Evolutionary conservation across 1,140 invertebrate genomes (phyloP).

Genomic region (Eupristina koningsbergeri): DNA sequence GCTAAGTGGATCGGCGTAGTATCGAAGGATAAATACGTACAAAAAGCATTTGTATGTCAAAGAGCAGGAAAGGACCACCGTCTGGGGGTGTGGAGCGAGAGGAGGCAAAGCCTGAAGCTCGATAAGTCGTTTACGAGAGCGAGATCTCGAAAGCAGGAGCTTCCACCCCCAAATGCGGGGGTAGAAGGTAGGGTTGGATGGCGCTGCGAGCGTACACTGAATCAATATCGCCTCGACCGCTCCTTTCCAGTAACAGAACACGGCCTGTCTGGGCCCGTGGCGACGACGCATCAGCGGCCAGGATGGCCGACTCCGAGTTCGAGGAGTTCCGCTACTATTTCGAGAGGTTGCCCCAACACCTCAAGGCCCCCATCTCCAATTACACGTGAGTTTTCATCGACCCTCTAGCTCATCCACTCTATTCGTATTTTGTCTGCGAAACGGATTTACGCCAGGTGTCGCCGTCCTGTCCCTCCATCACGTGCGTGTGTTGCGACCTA

Average conservation of each 20-base stretch:
- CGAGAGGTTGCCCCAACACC: slow-evolving; percentile 84
- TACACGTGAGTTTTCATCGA: slow-evolving; percentile 76
- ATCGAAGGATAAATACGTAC: not conserved
- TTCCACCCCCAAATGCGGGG: not conserved
- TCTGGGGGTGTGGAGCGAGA: too few species aligned
- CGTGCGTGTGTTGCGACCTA: not conserved
- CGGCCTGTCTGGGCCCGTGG: not conserved
- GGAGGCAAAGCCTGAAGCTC: not conserved
- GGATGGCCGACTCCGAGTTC: slow-evolving; percentile 92
- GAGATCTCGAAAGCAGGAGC: not conserved
- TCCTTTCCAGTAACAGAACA: not conserved
- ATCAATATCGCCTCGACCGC: slow-evolving; percentile 35
- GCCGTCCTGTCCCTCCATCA: not conserved
- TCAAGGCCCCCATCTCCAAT: slow-evolving; percentile 80
- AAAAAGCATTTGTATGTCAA: not conserved
- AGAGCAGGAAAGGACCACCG: too few species aligned
- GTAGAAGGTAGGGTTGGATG: not conserved
- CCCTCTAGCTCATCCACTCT: not conserved
- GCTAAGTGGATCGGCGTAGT: too few species aligned
- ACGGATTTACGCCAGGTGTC: not conserved
- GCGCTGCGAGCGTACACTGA: not conserved
- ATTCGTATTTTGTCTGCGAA: not conserved
- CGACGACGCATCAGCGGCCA: slow-evolving; percentile 14
- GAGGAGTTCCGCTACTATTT: slow-evolving; percentile 92
- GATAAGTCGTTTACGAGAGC: not conserved